Evolutionary conservation across 2,113 vertebrate species (phyloP), one percentile per base, ranked within the genome.

Genomic region (Aegotheles bennettii): DNA sequence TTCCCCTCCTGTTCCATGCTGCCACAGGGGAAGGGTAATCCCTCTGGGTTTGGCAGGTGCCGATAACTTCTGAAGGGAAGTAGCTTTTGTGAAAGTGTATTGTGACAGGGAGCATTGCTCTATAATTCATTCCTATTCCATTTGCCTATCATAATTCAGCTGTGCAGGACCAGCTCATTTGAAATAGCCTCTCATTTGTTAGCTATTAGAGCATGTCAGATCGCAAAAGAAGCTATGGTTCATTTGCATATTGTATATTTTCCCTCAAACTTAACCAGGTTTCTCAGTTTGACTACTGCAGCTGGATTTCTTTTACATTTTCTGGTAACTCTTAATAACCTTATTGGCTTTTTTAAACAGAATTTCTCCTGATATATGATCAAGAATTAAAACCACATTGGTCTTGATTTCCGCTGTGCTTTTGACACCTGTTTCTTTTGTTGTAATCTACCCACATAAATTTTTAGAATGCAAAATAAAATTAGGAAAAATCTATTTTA

Each of bases 101-200:
- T 91, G 76, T 89, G 78, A 48, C 91, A 63, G 61, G 51, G 83
- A 88, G 11, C 3, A 0, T 31, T 82, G 87, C 57, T 88, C 48
- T 65, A 31, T 88, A 82, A 86, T 94, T 83, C 93, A 94, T 87
- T 90, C 85, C 82, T 76, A 60, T 56, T 57, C 80, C 81, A 79
- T 95, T 96, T 97, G 61, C 77, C 87, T 78, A 73, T 84, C 90
- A 75, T 78, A 88, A 90, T 90, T 91, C 88, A 78, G 76, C 82
- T 90, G 73, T 82, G 80, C 87, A 80, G 48, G 70, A 84, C 90
- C 50, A 86, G 81, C 64, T 96, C 54, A 36, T 89, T 93, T 81
- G 80, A 95, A 90, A 89, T 68, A 90, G 70, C 59, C n/a, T 95
- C 92, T 93, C 43, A 2, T 91, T 96, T 95, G 83, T 94, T 86